A percentile compares a stretch with the other conserved stretches of the same genome.
These are phyloP conservation scores for Bombylius discolor DNA, from an alignment of 2,888 invertebrate species.

Conservation along the genomic window DNA sequence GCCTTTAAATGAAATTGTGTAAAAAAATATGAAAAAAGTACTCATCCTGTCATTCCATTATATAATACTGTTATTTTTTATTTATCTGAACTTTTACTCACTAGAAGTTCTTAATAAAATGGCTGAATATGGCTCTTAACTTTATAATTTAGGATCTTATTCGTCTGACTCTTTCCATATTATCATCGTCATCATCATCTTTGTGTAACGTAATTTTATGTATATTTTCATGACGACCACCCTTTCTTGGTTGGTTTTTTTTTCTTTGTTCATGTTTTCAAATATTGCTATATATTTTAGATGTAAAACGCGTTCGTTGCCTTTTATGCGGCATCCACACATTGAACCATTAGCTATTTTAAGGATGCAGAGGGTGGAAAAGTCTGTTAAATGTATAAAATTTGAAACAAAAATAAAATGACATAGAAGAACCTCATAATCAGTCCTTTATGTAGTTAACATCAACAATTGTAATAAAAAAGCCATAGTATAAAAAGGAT, in stretches of 20 bases:
- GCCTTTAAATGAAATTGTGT: neutral
- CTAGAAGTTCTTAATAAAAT: constrained; percentile 1
- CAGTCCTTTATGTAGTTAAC: neutral
- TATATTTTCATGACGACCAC: neutral
- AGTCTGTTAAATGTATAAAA: neutral
- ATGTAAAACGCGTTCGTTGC: constrained; percentile 6
- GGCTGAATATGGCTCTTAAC: constrained; percentile 3
- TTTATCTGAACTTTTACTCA: neutral
- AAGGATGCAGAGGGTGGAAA: neutral
- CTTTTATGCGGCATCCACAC: constrained; percentile 7
- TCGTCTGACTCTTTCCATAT: constrained; percentile 7
- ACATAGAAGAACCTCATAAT: neutral
- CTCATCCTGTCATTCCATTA: neutral
- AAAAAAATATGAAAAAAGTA: neutral
- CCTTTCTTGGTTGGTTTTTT: neutral
- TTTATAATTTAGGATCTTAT: constrained; percentile 8
- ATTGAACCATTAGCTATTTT: neutral
- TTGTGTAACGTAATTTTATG: constrained; percentile 5
- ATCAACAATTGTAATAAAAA: neutral
- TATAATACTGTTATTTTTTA: neutral
- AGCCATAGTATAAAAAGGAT: neutral
- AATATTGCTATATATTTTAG: neutral
- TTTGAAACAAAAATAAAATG: neutral
- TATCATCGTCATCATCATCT: neutral
- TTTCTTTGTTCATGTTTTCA: neutral